Conservation (phyloP, 1,140 invertebrate species). For the Conopomorpha cramerella region DNA sequence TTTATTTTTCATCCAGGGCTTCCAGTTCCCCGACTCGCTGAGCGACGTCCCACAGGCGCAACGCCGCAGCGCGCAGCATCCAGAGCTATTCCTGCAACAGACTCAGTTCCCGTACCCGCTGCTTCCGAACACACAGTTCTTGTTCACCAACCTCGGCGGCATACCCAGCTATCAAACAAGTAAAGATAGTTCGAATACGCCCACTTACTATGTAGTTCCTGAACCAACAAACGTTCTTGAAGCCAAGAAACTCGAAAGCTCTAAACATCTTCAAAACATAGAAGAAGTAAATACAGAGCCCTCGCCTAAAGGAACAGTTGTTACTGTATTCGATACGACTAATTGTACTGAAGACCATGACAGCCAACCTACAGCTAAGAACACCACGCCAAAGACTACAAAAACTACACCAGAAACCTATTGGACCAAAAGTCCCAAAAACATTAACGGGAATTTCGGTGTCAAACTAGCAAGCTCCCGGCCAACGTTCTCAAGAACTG, state of each 20-base stretch:
- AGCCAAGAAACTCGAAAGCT: slow-evolving; percentile 5
- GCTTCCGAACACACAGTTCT: no score
- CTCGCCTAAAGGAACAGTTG: slow-evolving; percentile 13
- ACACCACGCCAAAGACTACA: no score
- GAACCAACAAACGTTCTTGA: slow-evolving; percentile 3
- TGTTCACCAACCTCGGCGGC: no score
- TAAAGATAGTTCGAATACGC: no score
- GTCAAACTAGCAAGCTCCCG: slow-evolving; percentile 12
- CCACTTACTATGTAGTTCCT: neutral
- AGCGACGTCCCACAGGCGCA: no score
- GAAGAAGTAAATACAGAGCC: slow-evolving; percentile 7
- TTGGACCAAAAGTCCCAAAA: slow-evolving; percentile 14
- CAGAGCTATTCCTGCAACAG: no score
- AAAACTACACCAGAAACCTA: slow-evolving; percentile 14
- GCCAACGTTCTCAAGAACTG: slow-evolving; percentile 19
- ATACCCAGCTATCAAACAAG: no score
- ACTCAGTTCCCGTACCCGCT: no score
- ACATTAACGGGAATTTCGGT: slow-evolving; percentile 26
- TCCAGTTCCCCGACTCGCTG: no score
- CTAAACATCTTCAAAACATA: slow-evolving; percentile 11
- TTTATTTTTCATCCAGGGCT: no score
- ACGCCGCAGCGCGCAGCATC: no score
- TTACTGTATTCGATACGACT: slow-evolving; percentile 38
- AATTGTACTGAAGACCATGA: slow-evolving; percentile 24
- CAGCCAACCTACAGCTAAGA: slow-evolving; percentile 7